Base-by-base conservation (phyloP, 2,113 vertebrate genomes). In the Hyla sarda region DNA sequence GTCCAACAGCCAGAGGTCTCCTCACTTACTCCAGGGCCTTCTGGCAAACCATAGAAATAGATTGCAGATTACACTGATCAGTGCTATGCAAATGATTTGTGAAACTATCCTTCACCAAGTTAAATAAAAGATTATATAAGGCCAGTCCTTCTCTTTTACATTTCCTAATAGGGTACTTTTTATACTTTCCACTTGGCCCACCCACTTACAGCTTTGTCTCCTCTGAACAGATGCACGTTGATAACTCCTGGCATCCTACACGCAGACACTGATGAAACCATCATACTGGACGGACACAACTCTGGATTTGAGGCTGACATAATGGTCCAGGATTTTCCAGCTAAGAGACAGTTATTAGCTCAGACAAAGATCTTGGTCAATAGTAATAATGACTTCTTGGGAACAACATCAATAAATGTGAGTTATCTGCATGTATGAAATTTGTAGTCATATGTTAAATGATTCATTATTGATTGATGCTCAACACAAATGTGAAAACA, bases 211-310 rank as follows among this genome's bases (percentile, higher is more conserved):
- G 2, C 14, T 32, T 48, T 76, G 13, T 77, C 74, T 77, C 48
- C 25, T 21, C 73, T 52, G 10, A 52, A 77, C 58, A 81, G 79
- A 81, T 81, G 79, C n/a, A 81, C 58, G 16, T 23, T 81, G 56
- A 81, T 81, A 14, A 65, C 58, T 17, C n/a, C 79, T 6, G 23
- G 79, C 34, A 25, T 81, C 19, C 58, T 81, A 17, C 79, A 17
- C 10, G 37, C n/a, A 28, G 79, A 81, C 34, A 65, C 56, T 1
- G 34, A 65, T 1, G 79, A 81, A 62, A 81, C 79, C 7, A 81
- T 81, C 28, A 34, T 81, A 47, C 17, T 81, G 13, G 79, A 81
- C 28, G 79, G 56, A 47, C 79, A 81, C 34, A 48, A 11, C 12
- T 28, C 11, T 10, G 37, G 19, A 28, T 47, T 81, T 47, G n/a